Evolutionary conservation across 2,797 vertebrate genomes (phyloP).

Genomic region (Peromyscus melanophrys): DNA sequence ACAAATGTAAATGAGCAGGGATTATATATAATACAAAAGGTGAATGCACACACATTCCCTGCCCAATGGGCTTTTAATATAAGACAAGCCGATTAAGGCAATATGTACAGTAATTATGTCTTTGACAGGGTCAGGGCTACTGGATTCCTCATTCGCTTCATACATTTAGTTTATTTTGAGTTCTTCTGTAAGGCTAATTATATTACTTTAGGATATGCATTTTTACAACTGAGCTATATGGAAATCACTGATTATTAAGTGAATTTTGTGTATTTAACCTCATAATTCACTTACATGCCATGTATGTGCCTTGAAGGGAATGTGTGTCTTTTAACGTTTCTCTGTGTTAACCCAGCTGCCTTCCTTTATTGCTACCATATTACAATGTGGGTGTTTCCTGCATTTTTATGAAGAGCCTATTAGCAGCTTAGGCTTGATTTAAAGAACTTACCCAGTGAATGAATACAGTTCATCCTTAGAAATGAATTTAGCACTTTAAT

Average conservation of each 20-base stretch:
- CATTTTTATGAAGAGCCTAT: conserved; percentile 82
- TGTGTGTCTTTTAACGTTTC: conserved; percentile 72
- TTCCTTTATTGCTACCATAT: conserved; percentile 83
- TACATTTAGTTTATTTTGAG: conserved; percentile 56
- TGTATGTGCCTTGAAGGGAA: neutral
- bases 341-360: conserved; percentile 64
- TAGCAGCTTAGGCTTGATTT: conserved; percentile 84
- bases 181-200: conserved; percentile 60
- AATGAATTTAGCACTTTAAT: conserved; percentile 88
- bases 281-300: neutral
- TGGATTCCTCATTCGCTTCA: conserved; percentile 2
- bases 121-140: neutral
- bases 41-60: conserved; percentile 19
- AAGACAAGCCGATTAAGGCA: conserved; percentile 62
- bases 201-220: conserved; percentile 55
- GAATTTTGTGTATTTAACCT: conserved; percentile 73
- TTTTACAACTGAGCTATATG: conserved; percentile 56
- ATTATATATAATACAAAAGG: conserved; percentile 66
- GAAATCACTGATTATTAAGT: conserved; percentile 60
- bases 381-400: conserved; percentile 80
- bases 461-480: conserved; percentile 77
- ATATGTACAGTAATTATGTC: conserved; percentile 60
- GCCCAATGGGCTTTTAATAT: conserved; percentile 53
- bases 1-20: conserved; percentile 60
- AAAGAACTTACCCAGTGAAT: conserved; percentile 75